These are phyloP conservation scores for Norana najaformis DNA, from an alignment of 2,888 invertebrate genomes.

Conservation along the genomic window DNA sequence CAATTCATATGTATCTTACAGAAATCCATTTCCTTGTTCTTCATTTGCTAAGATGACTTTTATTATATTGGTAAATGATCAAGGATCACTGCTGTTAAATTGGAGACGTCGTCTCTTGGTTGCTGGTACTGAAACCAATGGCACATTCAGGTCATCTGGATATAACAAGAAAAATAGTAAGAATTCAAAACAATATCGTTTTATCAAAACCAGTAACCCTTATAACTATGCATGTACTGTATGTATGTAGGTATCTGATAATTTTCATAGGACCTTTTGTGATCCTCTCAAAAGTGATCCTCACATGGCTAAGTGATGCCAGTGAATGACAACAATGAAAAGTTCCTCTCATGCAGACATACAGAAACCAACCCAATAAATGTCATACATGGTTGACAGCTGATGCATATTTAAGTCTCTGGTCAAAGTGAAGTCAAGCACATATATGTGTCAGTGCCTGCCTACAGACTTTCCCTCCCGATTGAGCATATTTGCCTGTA, in stretches of 20 bases:
- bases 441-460: too few species aligned
- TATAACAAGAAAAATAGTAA: background rate
- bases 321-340: too few species aligned
- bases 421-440: too few species aligned
- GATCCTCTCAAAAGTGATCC: too few species aligned
- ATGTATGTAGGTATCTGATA: background rate
- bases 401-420: too few species aligned
- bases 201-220: background rate
- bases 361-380: too few species aligned
- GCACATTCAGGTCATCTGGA: background rate
- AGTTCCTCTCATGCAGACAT: too few species aligned
- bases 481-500: too few species aligned
- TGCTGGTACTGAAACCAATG: constrained; percentile 2
- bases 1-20: background rate
- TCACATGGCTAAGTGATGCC: too few species aligned
- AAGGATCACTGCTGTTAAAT: background rate
- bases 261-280: too few species aligned
- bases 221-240: background rate
- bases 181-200: background rate
- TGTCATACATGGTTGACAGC: too few species aligned
- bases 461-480: too few species aligned
- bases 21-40: background rate
- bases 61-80: background rate
- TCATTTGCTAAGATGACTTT: background rate
- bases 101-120: background rate